Conservation (phyloP, 2,113 vertebrate genomes). For the Sorex fumeus region DNA sequence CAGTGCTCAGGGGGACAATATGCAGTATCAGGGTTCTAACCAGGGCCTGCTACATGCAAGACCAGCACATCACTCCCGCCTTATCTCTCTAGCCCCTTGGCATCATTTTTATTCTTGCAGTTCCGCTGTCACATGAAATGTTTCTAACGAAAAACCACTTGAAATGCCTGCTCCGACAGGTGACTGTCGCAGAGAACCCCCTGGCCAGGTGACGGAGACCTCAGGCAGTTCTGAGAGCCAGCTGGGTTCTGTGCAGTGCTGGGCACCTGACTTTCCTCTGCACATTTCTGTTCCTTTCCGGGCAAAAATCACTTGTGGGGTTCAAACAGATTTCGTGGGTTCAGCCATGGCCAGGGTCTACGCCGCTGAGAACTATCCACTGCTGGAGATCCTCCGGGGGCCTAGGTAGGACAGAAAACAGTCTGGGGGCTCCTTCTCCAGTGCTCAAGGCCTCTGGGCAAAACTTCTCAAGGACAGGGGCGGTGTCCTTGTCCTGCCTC, state of each 20-base stretch:
- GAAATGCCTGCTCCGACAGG: neutral
- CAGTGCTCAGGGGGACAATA: no score
- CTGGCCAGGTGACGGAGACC: neutral
- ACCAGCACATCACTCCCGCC: no score
- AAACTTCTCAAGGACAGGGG: no score
- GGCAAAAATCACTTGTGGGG: neutral
- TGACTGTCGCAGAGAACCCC: neutral
- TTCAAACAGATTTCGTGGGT: neutral
- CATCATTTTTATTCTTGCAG: constrained; percentile 14
- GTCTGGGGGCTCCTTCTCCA: neutral
- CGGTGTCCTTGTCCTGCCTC: neutral
- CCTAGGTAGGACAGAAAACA: neutral
- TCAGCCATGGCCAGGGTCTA: no score
- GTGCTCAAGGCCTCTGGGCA: no score
- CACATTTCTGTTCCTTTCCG: neutral
- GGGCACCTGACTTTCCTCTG: neutral
- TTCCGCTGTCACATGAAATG: constrained; percentile 21
- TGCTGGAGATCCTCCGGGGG: neutral
- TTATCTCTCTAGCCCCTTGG: neutral
- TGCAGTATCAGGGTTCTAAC: no score
- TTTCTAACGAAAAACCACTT: neutral
- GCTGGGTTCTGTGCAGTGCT: neutral
- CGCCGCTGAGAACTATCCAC: neutral
- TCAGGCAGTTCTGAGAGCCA: neutral
- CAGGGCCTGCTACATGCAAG: no score